Evolutionary conservation across 2,797 vertebrate species (phyloP), one percentile per base, ranked within the genome.

Genomic region (Coilia nasus): DNA sequence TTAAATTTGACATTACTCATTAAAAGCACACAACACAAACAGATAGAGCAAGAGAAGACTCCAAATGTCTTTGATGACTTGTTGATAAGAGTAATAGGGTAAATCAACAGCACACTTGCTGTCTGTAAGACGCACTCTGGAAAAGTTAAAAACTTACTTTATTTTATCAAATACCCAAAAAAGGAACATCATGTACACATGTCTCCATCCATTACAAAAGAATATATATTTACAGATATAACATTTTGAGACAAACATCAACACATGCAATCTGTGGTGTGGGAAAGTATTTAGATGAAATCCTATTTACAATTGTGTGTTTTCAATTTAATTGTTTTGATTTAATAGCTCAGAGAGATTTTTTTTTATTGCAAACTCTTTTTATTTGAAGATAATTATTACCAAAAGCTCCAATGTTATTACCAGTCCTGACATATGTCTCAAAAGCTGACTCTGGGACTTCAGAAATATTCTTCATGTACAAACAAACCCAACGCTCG

Each of bases 301-400:
- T 87, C 87, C 87, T 91, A 90, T 92, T 92, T 91, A 87, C 92
- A 94, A 91, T 90, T 87, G 92, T 92, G 83, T 89, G 93, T 71
- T 92, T 95, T 91, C 92, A 91, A 94, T 95, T 94, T 91, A 86
- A 84, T 82, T 87, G 88, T 89, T 87, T 85, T 93, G 91, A 91
- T 88, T 88, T 89, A 93, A 92, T 91, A 91, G 92, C 89, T 92
- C 88, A 92, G 91, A 94, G 93, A 93, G 92, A 85, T 91, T 93
- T 93, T 93, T 88, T 91, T 94, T 93, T 91, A 91, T 93, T 93
- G 89, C 92, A 90, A 90, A 93, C 89, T 91, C 89, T 91, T 92
- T 75, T 91, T 88, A 88, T 91, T 92, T 89, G 88, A 86, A 90
- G 91, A 94, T 95, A 95, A 95, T 95, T 94, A 95, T 94, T 94